phyloP scores from a whole-genome alignment of 30 jellyfish, hydroid and myxozoan genomes.

The Cassiopea andromeda region DNA sequence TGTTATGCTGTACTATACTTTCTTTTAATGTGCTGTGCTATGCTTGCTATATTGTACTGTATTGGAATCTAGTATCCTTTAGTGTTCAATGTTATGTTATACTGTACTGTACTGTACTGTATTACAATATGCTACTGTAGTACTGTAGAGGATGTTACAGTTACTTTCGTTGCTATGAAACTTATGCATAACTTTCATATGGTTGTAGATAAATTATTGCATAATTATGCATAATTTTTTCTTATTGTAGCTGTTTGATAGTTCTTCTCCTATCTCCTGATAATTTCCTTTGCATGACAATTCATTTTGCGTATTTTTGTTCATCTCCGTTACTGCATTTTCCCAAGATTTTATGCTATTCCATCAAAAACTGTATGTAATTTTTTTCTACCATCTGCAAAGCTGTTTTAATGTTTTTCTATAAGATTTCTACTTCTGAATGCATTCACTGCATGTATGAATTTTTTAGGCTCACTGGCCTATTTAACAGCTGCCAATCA shows the following conservation, averaged over 20 bases:
- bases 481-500: conserved; percentile 98
- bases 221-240: too few relatives aligned
- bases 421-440: not conserved
- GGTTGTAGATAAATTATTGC: too few relatives aligned
- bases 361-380: too few relatives aligned
- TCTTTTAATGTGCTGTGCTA: not conserved
- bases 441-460: not conserved
- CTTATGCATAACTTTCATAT: too few relatives aligned
- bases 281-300: too few relatives aligned
- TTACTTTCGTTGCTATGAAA: too few relatives aligned
- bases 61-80: not conserved
- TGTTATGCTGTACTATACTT: not conserved
- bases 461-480: conserved; percentile 86
- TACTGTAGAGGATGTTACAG: not conserved
- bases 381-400: not conserved
- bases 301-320: too few relatives aligned
- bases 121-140: not conserved
- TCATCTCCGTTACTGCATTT: too few relatives aligned
- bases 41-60: not conserved
- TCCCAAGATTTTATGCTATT: too few relatives aligned
- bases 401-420: not conserved
- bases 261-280: too few relatives aligned
- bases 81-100: not conserved
- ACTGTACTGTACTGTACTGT: not conserved
- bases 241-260: too few relatives aligned